phyloP scores from a whole-genome alignment of 2,113 vertebrate species.

The Cebus imitator region DNA sequence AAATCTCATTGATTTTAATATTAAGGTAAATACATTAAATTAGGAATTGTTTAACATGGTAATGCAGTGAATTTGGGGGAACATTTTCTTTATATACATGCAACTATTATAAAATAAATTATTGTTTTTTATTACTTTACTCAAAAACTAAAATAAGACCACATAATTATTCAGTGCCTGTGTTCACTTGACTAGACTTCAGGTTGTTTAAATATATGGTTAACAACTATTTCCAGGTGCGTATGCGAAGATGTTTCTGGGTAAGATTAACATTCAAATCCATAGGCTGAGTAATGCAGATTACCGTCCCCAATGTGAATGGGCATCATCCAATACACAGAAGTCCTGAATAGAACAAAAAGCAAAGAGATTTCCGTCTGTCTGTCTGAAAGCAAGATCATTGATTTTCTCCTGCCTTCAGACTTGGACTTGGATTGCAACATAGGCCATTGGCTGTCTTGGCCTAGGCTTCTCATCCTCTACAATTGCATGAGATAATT shows the following conservation, averaged over 20 bases:
- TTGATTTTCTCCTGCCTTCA: not conserved
- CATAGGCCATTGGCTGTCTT: not conserved
- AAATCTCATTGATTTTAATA: not conserved
- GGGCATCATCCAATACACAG: not conserved
- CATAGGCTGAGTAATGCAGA: not conserved
- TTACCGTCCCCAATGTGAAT: not conserved
- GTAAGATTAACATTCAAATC: not conserved
- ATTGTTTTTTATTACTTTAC: not conserved
- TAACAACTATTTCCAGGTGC: not conserved
- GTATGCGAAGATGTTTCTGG: not conserved
- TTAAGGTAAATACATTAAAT: not conserved
- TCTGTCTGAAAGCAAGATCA: not conserved
- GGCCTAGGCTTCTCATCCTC: not conserved
- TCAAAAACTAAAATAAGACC: not conserved
- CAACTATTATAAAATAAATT: not conserved
- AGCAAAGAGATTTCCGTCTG: not conserved
- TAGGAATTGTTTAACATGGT: not conserved
- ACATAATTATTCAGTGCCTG: not conserved
- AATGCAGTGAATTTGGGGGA: not conserved
- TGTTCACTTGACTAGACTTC: not conserved
- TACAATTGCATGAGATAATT: not conserved
- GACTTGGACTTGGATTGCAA: not conserved
- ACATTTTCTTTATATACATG: not conserved
- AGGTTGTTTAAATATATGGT: not conserved
- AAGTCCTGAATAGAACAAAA: not conserved